A percentile compares a stretch with the other conserved stretches of the same genome.
Evolutionary conservation across 2,888 invertebrate species (phyloP).

Genomic region (Antitype chi): DNA sequence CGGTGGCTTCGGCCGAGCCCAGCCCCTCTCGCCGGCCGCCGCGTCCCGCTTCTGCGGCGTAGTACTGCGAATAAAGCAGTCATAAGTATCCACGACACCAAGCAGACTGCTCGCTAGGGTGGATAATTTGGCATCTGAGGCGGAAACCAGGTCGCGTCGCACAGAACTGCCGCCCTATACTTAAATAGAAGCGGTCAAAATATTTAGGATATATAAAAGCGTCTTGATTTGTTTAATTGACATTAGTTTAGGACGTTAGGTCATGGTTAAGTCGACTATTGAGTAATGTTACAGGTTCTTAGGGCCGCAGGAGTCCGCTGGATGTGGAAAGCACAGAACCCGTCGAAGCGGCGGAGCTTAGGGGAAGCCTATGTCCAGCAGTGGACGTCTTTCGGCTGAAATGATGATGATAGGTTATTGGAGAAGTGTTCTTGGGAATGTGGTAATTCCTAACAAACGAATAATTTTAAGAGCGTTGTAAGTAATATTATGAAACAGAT

Average conservation of each 20-base stretch:
- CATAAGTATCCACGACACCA: neutral
- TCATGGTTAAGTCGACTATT: neutral
- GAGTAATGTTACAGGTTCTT: neutral
- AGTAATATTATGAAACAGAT: neutral
- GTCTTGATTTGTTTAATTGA: neutral
- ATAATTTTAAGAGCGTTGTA: neutral
- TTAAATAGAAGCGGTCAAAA: neutral
- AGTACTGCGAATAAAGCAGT: conserved; percentile 85
- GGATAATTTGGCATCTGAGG: neutral
- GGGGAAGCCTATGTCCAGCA: no score
- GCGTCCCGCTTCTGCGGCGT: conserved; percentile 92
- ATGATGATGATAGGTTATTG: no score
- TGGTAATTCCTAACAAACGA: neutral
- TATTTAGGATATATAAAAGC: neutral
- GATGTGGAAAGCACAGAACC: no score
- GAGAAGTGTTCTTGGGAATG: neutral
- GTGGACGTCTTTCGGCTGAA: no score
- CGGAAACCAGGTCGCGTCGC: no score
- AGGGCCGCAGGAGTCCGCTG: no score
- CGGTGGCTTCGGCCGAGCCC: conserved; percentile 99
- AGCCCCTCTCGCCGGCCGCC: conserved; percentile 97
- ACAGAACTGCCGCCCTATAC: neutral
- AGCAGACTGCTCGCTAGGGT: neutral
- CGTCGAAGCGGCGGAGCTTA: no score
- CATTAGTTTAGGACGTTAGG: neutral